Evolutionary conservation across 2,797 vertebrate species (phyloP), one percentile per base, ranked within the genome.

Genomic region (Myotis findleyi): DNA sequence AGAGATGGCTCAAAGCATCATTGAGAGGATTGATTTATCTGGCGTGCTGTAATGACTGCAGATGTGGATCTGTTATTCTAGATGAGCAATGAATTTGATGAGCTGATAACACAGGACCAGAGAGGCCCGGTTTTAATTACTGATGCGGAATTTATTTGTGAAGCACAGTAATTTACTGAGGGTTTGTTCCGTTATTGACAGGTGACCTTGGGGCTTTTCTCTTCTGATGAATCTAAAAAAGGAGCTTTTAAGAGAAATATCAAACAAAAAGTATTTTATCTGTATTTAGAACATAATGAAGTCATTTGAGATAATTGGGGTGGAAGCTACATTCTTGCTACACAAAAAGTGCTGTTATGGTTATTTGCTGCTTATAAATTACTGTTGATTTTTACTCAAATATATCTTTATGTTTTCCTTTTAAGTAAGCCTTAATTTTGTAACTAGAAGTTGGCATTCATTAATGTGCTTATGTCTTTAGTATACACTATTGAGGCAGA

Each of bases 101-200:
- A 98, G 98, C 98, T 98, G 99, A 99, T 99, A 98, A 98, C 98
- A 97, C 97, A 96, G 98, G 98, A 98, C 97, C 98, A 98, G 98
- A 97, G 98, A 98, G 98, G 98, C 97, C 98, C 99, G 98, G 97
- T 98, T 99, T 99, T 99, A 99, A 99, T 99, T 99, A 99, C 98
- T 98, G 98, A 98, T 98, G 98, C 98, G 97, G 98, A 98, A 98
- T 99, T 98, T 99, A 98, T 99, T 98, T 99, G 98, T 98, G 98
- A 98, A 98, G 97, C 97, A 75, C 96, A 97, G 96, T 99, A 98
- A 99, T 99, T 99, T 99, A 99, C 97, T 96, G 96, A 96, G 97
- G 97, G 98, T 98, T 98, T 98, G 98, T 98, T 98, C 90, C 97
- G 95, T 98, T 98, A 98, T 98, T 98, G 98, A 98, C 98, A 98